Evolutionary conservation across 2,113 vertebrate species (phyloP).

Genomic region (Syngnathus scovelli): DNA sequence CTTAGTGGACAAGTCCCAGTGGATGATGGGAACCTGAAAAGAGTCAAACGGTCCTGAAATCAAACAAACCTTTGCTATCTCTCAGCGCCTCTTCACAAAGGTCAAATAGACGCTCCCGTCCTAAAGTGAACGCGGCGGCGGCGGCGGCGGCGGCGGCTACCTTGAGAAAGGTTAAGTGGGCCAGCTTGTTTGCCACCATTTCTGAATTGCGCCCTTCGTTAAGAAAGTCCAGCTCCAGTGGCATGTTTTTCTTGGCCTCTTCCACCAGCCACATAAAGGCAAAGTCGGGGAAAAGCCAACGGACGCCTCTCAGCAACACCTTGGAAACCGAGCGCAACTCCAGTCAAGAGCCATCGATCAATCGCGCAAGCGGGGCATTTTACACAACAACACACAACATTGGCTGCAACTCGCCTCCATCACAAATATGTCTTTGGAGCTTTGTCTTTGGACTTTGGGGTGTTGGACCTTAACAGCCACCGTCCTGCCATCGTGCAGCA

Average conservation of each 20-base stretch:
- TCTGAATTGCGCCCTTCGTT: constrained; percentile 94
- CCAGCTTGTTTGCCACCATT: constrained; percentile 81
- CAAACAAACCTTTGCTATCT: neutral
- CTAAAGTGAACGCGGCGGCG: no score
- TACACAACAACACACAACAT: no score
- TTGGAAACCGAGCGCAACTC: constrained; percentile 42
- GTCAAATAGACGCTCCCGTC: no score
- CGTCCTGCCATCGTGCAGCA: constrained; percentile 84
- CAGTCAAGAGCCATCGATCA: neutral
- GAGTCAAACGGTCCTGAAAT: neutral
- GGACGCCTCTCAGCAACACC: constrained; percentile 81
- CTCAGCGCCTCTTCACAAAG: neutral
- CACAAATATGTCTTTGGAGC: constrained; percentile 85
- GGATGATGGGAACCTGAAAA: constrained; percentile 84
- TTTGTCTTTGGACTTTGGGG: constrained; percentile 89
- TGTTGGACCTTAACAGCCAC: constrained; percentile 98
- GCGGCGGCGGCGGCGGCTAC: constrained; percentile 21
- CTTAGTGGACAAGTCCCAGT: constrained; percentile 90
- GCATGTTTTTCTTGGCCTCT: constrained; percentile 95
- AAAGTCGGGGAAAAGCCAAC: constrained; percentile 92
- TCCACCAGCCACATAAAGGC: constrained; percentile 97
- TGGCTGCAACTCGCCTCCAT: constrained; percentile 83
- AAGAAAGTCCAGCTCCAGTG: constrained; percentile 91
- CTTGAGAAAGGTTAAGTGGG: constrained; percentile 77
- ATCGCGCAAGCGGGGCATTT: no score